Percentiles rank a stretch among this genome's conserved stretches.
These are phyloP conservation scores for Noctua pronuba DNA, from an alignment of 2,888 invertebrate species.

Conservation along the genomic window DNA sequence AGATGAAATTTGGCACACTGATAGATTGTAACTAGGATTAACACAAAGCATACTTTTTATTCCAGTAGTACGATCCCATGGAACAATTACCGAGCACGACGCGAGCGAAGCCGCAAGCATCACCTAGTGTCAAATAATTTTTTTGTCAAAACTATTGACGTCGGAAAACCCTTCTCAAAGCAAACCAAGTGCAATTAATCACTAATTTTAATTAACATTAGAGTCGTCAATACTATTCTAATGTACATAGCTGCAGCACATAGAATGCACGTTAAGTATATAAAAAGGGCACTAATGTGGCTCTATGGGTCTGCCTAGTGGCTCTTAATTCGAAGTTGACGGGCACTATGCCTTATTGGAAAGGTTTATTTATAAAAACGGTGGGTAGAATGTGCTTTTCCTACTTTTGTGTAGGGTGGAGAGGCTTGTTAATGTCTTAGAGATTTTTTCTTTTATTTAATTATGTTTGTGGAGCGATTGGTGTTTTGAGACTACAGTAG, in stretches of 20 bases:
- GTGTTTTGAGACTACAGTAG: background rate
- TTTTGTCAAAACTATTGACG: background rate
- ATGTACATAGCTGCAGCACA: constrained; percentile 52
- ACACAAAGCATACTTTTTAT: no score
- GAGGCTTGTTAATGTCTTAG: constrained; percentile 19
- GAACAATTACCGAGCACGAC: no score
- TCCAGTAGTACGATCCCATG: no score
- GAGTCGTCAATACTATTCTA: constrained; percentile 19
- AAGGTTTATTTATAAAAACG: constrained; percentile 69
- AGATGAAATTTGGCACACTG: no score
- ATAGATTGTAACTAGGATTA: no score
- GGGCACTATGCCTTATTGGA: constrained; percentile 69
- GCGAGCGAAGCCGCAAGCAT: no score
- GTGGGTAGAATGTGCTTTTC: constrained; percentile 67
- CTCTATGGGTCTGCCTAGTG: constrained; percentile 67
- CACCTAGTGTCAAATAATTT: background rate
- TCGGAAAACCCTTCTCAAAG: constrained; percentile 1
- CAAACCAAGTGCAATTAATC: constrained; percentile 39
- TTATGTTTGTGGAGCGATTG: background rate
- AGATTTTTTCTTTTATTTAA: background rate
- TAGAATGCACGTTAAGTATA: constrained; percentile 46
- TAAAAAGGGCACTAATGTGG: constrained; percentile 66
- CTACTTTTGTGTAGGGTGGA: constrained; percentile 59
- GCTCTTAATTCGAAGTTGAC: constrained; percentile 76
- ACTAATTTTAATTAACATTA: constrained; percentile 50